phyloP scores from a whole-genome alignment of 1,140 invertebrate genomes.

The Scaptomyza pallida region DNA sequence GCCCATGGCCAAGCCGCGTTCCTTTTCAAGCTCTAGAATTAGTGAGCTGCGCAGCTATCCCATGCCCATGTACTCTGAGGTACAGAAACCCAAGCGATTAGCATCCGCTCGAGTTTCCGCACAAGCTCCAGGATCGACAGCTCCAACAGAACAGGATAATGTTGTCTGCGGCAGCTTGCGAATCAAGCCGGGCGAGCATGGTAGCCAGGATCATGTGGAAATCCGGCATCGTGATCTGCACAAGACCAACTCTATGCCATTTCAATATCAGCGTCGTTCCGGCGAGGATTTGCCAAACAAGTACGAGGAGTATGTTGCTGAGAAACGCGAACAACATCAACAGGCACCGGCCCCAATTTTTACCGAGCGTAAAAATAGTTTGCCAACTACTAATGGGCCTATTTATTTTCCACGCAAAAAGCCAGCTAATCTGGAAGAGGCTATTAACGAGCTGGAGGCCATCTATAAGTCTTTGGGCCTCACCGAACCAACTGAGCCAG shows the following conservation, averaged over 20 bases:
- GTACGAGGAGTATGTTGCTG: constrained; percentile 78
- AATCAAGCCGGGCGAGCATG: constrained; percentile 59
- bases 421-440: constrained; percentile 92
- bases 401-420: constrained; percentile 84
- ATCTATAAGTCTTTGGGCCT: constrained; percentile 93
- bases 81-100: constrained; percentile 64
- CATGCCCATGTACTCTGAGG: constrained; percentile 79
- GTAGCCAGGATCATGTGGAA: constrained; percentile 68
- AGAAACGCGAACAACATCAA: constrained; percentile 72
- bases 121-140: not conserved
- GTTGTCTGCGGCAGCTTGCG: constrained; percentile 73
- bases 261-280: constrained; percentile 68
- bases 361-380: constrained; percentile 64
- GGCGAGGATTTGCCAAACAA: constrained; percentile 71
- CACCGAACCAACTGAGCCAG: constrained; percentile 90
- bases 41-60: constrained; percentile 63
- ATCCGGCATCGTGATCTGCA: constrained; percentile 63
- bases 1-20: constrained; percentile 64
- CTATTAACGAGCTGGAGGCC: constrained; percentile 93
- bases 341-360: constrained; percentile 56
- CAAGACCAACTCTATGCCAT: constrained; percentile 79
- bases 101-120: not conserved
- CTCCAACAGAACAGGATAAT: constrained; percentile 37
- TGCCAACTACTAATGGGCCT: constrained; percentile 45
- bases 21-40: constrained; percentile 67